Evolutionary conservation across 2,797 vertebrate species (phyloP).

Genomic region (Scarus forsteni): DNA sequence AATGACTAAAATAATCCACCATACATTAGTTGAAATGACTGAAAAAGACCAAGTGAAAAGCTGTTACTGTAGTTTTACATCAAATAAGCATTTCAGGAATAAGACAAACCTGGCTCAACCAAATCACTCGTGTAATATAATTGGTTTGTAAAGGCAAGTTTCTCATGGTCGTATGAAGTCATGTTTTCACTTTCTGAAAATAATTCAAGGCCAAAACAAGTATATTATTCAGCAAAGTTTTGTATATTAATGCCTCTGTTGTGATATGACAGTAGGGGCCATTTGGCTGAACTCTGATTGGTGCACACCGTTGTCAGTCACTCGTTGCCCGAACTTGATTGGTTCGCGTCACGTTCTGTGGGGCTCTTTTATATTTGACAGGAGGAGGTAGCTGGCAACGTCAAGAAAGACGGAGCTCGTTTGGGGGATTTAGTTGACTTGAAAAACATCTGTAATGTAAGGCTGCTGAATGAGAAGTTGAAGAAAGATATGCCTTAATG

Average conservation of each 20-base stretch:
- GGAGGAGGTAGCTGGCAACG: conserved; percentile 43
- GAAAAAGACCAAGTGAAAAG: no score
- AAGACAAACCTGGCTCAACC: no score
- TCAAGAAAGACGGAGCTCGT: conserved; percentile 4
- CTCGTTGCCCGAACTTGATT: conserved; percentile 48
- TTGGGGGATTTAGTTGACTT: conserved; percentile 6
- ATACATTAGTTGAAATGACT: no score
- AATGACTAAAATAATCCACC: no score
- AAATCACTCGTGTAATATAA: no score
- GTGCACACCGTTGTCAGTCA: neutral
- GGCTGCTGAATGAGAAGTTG: neutral
- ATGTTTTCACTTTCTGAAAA: no score
- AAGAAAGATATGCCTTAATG: conserved; percentile 74
- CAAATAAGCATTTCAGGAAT: no score
- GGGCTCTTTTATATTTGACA: conserved; percentile 47
- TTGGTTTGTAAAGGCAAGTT: no score
- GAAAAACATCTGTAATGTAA: conserved; percentile 24
- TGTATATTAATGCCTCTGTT: neutral
- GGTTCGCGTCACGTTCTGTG: conserved; percentile 31
- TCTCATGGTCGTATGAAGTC: no score
- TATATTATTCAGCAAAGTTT: neutral
- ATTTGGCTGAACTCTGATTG: conserved; percentile 24
- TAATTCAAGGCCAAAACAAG: neutral
- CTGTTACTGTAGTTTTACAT: no score
- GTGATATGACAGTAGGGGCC: neutral